Evolutionary conservation across 2,888 invertebrate genomes (phyloP).

Genomic region (Julus scandinavius): DNA sequence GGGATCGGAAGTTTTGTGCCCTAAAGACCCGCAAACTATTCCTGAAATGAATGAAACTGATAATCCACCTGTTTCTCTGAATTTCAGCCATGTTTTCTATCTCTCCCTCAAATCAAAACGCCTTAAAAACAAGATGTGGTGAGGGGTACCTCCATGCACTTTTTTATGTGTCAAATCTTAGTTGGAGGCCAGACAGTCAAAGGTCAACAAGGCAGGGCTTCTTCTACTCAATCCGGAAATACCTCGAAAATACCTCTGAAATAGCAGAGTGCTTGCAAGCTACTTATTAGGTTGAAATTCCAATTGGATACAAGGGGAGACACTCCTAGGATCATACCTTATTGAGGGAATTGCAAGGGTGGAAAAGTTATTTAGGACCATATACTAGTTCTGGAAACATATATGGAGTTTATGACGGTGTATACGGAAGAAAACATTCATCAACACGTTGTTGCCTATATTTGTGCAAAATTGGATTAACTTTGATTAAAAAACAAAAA

Average conservation of each 20-base stretch:
- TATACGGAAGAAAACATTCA: too few species aligned
- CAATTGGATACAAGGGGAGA: not conserved
- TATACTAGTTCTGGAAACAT: too few species aligned
- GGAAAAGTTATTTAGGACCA: too few species aligned
- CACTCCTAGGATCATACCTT: not conserved
- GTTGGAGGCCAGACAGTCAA: constrained; percentile 45
- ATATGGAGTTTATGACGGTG: too few species aligned
- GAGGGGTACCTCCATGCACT: not conserved
- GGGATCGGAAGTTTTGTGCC: not conserved
- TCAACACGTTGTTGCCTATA: too few species aligned
- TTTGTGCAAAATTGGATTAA: too few species aligned
- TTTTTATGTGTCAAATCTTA: constrained; percentile 20
- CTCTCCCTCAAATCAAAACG: not conserved
- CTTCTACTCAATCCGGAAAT: constrained; percentile 43
- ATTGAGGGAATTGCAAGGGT: not conserved
- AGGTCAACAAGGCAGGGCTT: constrained; percentile 51
- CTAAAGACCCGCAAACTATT: constrained; percentile 8
- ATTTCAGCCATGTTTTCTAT: not conserved
- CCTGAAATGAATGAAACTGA: not conserved
- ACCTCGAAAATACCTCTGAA: not conserved
- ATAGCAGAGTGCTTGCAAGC: not conserved
- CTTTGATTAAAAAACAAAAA: too few species aligned
- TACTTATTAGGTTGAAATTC: not conserved
- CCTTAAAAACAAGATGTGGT: not conserved
- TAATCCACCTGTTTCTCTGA: not conserved